Evolutionary conservation across 2,113 vertebrate genomes (phyloP), one percentile per base, ranked within the genome.

Genomic region (Erythrocebus patas): DNA sequence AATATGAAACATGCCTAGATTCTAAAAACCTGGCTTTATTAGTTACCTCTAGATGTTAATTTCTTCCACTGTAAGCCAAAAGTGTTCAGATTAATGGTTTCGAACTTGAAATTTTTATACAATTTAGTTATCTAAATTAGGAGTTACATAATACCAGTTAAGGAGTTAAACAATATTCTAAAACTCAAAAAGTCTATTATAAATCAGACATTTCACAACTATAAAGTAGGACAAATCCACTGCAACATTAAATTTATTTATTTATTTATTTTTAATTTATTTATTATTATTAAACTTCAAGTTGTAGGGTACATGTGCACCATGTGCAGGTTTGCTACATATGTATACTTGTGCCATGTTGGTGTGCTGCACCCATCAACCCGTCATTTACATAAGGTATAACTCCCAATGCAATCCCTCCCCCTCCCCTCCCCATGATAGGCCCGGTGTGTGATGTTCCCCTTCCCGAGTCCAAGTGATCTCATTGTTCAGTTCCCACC

Each of bases 141-240:
- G 45, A 85, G 18, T 84, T 86, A 85, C 68, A 64, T 5, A 93
- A 78, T 50, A 6, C 78, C 27, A 64, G 30, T 68, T 68, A 83
- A 23, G 4, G 32, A 85, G 23, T 84, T 86, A 89, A 73, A 64
- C 7, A 93, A 82, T 55, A 8, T 81, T 83, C 68, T 50, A 73
- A 96, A 94, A n/a, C 43, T 64, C 8, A 4, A 93, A 94, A 83
- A 86, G 35, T 32, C 85, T 97, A 94, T 35, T 79, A 94, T 48
- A 92, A 82, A 79, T 66, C 70, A 95, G 38, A 40, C 35, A 96
- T 93, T 95, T 90, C 66, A 89, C 2, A 79, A 89, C 30, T 57
- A 50, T 35, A 93, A 88, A 89, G 20, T 50, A 93, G n/a, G 45
- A 93, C 22, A 95, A 96, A 92, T 64, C n/a, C 40, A 93, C 4